phyloP scores from a whole-genome alignment of 1,140 invertebrate species.

The Olivierus martensii region DNA sequence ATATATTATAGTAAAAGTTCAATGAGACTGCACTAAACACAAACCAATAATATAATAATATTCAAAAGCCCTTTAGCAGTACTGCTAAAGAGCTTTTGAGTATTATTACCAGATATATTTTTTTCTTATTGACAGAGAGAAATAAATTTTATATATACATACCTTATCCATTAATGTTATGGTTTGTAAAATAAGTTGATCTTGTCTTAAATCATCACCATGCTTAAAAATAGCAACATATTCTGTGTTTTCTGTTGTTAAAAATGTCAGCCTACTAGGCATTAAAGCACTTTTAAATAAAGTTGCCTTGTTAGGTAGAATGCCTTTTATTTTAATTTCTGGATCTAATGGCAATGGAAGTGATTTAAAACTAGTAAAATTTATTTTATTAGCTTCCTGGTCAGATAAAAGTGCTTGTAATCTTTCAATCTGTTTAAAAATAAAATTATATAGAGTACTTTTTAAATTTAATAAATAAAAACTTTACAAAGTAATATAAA shows the following conservation, averaged over 20 bases:
- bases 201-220: conserved; percentile 96
- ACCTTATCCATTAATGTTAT: conserved; percentile 90
- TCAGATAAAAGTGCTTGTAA: conserved; percentile 68
- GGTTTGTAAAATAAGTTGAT: conserved; percentile 91
- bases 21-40: no score
- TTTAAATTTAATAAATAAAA: no score
- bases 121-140: no score
- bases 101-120: no score
- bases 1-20: no score
- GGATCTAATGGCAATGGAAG: conserved; percentile 78
- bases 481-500: no score
- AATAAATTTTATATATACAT: not conserved
- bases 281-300: conserved; percentile 95
- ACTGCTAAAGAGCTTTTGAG: no score
- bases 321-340: conserved; percentile 73
- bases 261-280: conserved; percentile 91
- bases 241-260: conserved; percentile 59
- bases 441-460: no score
- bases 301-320: conserved; percentile 66
- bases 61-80: no score
- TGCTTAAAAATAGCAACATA: conserved; percentile 97
- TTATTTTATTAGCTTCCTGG: conserved; percentile 65
- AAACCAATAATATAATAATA: no score
- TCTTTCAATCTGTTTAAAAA: conserved; percentile 48
- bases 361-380: conserved; percentile 82